phyloP scores from a whole-genome alignment of 2,888 invertebrate genomes.

The Pantelozetes paolii region DNA sequence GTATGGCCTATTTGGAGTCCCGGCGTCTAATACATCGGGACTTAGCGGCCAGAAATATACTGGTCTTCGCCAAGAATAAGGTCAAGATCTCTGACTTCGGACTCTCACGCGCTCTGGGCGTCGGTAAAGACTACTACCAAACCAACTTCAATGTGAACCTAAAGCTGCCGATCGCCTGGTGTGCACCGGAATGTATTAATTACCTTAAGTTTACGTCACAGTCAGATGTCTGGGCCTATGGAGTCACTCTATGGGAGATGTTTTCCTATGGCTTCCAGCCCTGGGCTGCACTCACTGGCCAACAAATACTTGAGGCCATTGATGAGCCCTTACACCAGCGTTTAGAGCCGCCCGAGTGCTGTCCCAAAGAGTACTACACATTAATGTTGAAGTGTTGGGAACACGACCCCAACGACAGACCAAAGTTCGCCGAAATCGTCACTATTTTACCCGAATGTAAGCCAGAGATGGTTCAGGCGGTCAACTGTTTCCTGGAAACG shows the following conservation, averaged over 20 bases:
- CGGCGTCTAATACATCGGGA: constrained; percentile 87
- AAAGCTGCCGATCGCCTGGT: constrained; percentile 61
- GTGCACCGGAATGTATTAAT: constrained; percentile 96
- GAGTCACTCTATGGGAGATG: constrained; percentile 98
- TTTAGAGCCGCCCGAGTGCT: constrained; percentile 75
- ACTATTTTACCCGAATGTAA: constrained; percentile 59
- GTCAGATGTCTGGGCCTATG: constrained; percentile 97
- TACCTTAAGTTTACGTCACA: constrained; percentile 92
- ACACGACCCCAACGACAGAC: constrained; percentile 79
- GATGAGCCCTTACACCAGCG: constrained; percentile 87
- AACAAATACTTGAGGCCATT: constrained; percentile 90
- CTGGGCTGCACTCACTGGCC: constrained; percentile 89
- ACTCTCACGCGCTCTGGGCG: constrained; percentile 86
- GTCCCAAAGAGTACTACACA: constrained; percentile 84
- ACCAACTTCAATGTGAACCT: constrained; percentile 71
- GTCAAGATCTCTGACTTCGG: constrained; percentile 95
- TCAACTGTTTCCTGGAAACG: constrained; percentile 51
- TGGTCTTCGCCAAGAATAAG: constrained; percentile 90
- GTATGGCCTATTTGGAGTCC: constrained; percentile 94
- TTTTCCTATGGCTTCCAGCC: constrained; percentile 98
- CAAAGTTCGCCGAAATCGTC: constrained; percentile 52
- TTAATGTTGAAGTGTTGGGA: constrained; percentile 96
- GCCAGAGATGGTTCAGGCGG: constrained; percentile 88
- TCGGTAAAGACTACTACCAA: constrained; percentile 98
- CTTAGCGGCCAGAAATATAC: constrained; percentile 92